Conservation (phyloP, 2,797 vertebrate genomes). For the Apogon hyalosoma region DNA sequence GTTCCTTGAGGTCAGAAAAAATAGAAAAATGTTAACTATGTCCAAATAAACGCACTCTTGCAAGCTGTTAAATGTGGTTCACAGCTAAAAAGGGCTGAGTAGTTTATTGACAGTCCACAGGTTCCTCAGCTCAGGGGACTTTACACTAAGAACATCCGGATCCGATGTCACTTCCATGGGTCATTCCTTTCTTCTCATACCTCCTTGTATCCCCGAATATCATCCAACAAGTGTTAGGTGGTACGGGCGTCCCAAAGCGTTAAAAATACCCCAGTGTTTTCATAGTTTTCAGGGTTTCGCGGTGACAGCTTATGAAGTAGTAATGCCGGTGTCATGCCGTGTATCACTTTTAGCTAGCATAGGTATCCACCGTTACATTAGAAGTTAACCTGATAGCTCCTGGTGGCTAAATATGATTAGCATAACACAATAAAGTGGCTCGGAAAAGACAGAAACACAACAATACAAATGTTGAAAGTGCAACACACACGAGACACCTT, state of each 20-base stretch:
- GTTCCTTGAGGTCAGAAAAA: not conserved
- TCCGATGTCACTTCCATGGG: not conserved
- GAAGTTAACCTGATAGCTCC: conserved; percentile 41
- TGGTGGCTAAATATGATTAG: conserved; percentile 55
- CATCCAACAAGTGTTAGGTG: not conserved
- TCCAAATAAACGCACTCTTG: not conserved
- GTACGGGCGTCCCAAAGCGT: not conserved
- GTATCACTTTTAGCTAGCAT: not conserved
- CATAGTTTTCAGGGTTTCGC: not conserved
- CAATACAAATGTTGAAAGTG: conserved; percentile 14
- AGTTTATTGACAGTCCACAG: not conserved
- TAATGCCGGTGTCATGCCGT: conserved; percentile 1
- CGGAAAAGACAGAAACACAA: conserved; percentile 9
- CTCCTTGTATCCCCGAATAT: conserved; percentile 1
- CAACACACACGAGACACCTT: not conserved
- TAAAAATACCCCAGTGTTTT: not conserved
- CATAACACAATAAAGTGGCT: conserved; percentile 31
- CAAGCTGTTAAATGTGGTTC: conserved; percentile 4
- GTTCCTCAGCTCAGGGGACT: not conserved
- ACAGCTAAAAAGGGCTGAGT: not conserved
- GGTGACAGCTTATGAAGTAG: not conserved
- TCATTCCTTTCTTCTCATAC: conserved; percentile 2
- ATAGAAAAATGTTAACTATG: not conserved
- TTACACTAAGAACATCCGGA: not conserved
- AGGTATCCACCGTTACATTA: not conserved